Base-by-base conservation (phyloP, 2,888 invertebrate genomes). In the Galerucella calmariensis region DNA sequence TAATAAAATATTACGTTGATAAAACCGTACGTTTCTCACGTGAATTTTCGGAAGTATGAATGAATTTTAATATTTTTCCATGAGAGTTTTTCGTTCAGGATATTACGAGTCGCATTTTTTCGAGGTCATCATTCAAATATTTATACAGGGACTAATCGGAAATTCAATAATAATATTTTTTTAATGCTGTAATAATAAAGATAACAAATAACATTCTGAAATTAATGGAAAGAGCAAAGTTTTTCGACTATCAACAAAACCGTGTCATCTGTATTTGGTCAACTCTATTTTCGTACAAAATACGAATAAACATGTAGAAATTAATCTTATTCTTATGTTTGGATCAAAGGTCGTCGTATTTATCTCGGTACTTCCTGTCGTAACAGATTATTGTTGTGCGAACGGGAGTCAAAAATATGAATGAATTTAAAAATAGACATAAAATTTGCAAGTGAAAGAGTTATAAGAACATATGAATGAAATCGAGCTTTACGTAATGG, bases 331-430 rank as follows among this genome's bases (percentile, higher is more conserved):
- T 72, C 73, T 73, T 71, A 76, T 65, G 66, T 46, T 56, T 41
- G 53, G 76, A 71, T 71, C 59, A 76, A 76, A 76, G 76, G 71
- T 76, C 71, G 46, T 35, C 51, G 59, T 63, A 35, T 68, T 68
- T 76, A 73, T 76, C 73, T 71, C 65, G 70, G 44, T 67, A 75
- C 76, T 76, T 76, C 76, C 76, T 76, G 76, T 76, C 63, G 65
- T 66, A 20, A 44, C 58, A 72, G 72, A 72, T 72, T 67, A 59
- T 72, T 72, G 66, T 66, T 48, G 56, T 71, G 53, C 41, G 66
- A 71, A 71, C 58, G 48, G 41, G 72, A 66, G 59, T 59, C 66
- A 58, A 66, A 63, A 69, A 72, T 59, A 72, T 72, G 72, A 72
- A 72, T 72, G 72, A 67, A 72, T 53, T 67, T 72, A 62, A 69